Base-by-base conservation (phyloP, 2,113 vertebrate genomes). In the Porphyrio hochstetteri region DNA sequence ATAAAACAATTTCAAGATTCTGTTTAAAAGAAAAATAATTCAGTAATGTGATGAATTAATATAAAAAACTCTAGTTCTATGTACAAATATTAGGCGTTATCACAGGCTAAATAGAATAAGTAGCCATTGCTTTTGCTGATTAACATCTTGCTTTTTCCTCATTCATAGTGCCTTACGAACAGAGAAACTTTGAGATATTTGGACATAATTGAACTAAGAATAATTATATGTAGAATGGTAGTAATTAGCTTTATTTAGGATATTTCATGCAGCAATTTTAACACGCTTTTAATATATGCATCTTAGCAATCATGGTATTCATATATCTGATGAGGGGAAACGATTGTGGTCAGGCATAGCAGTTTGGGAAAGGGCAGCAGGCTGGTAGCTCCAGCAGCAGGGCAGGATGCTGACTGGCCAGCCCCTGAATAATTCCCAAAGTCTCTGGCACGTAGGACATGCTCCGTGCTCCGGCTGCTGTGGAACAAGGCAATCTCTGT, bases 401-500 rank as follows among this genome's bases (percentile, higher is more conserved):
- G 29, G 35, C 24, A 16, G 53, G 48, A 9, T 36, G 42, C 42
- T 88, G 67, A 7, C 21, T 7, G 5, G 14, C 24, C 61, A 70
- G 31, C 46, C n/a, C n/a, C 11, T 36, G 33, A 59, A 13, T 68
- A 59, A 56, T 24, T 31, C 33, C 38, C 29, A 44, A 42, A 42
- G 57, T 38, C 44, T 86, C 36, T 71, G 48, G 19, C 35, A 63
- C 18, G 19, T 56, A 20, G 33, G 18, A 46, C 44, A 46, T 46
- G 12, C 20, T 65, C 13, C 2, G 1, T n/a, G 33, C 0, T 0
- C 31, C n/a, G 29, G 48, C 44, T 69, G 63, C 53, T 2, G 0
- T 7, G 16, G 42, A 59, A 44, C 38, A 53, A 53, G 28, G 38
- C 17, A 27, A 10, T 55, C 18, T 53, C 33, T 38, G 16, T 56